Evolutionary conservation across 2,888 invertebrate species (phyloP), one percentile per base, ranked within the genome.

Genomic region (Xylocampa areola): DNA sequence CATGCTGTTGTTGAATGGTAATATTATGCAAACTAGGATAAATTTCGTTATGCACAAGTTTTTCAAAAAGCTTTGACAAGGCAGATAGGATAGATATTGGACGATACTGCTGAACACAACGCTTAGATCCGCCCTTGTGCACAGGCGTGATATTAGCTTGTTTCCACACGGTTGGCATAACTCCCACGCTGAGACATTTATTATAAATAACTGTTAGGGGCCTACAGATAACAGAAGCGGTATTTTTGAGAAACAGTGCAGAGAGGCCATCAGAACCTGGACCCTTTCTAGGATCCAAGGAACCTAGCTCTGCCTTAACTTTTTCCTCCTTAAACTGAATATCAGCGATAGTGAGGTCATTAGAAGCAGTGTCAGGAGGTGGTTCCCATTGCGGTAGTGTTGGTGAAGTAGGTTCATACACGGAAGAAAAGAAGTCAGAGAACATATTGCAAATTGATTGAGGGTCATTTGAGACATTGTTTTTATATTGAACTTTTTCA

Each of bases 51-150:
- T n/a, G n/a, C n/a, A n/a, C n/a, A n/a, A n/a, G n/a, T n/a, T n/a
- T n/a, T n/a, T n/a, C n/a, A n/a, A n/a, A n/a, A n/a, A n/a, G n/a
- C n/a, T n/a, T n/a, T n/a, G n/a, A n/a, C n/a, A n/a, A n/a, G n/a
- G n/a, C n/a, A n/a, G n/a, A n/a, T n/a, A n/a, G n/a, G n/a, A n/a
- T n/a, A n/a, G n/a, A n/a, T n/a, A n/a, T n/a, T 10, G 25, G 14
- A 8, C n/a, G 39, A 3, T 39, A 41, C 11, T 29, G 27, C 41
- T 41, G 29, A n/a, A 41, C 41, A 30, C 41, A 19, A 11, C 29
- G 17, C 6, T 30, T 29, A 11, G 41, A 30, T 17, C 41, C 41
- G 2, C n/a, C 29, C 41, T 41, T 41, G 41, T 41, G 29, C 6
- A 41, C 29, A 41, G 41, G 41, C 16, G 30, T 41, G 41, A 30